A percentile compares a stretch with the other conserved stretches of the same genome.
These are phyloP conservation scores for Gibbula magus DNA, from an alignment of 2,888 invertebrate species.

Conservation along the genomic window DNA sequence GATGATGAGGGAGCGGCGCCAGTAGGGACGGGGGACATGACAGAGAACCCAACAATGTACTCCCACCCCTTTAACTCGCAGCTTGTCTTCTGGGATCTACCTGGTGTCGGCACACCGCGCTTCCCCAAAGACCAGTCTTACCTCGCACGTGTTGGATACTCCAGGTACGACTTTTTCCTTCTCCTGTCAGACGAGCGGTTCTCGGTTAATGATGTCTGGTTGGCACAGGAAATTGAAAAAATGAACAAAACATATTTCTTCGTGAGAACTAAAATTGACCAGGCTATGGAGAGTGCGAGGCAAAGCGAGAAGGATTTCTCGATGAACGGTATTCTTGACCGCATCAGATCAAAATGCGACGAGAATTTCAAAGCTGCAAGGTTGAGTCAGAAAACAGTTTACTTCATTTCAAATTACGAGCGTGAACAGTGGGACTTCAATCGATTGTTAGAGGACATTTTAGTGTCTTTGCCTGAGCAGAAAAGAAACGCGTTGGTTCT, in stretches of 20 bases:
- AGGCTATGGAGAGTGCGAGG: conserved; percentile 24
- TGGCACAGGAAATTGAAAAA: conserved; percentile 28
- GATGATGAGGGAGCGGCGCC: conserved; percentile 33
- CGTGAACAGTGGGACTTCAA: conserved; percentile 21
- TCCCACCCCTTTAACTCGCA: conserved; percentile 31
- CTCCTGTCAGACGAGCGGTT: conserved; percentile 37
- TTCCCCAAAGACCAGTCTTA: conserved; percentile 33
- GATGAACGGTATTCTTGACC: not conserved
- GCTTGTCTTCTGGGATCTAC: conserved; percentile 41
- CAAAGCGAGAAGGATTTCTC: conserved; percentile 20
- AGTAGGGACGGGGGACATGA: conserved; percentile 34
- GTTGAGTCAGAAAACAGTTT: not conserved
- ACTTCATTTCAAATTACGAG: not conserved
- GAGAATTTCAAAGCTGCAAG: conserved; percentile 15
- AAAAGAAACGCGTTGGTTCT: not conserved
- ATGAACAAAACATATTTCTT: conserved; percentile 27
- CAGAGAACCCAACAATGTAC: conserved; percentile 22
- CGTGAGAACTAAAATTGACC: conserved; percentile 33
- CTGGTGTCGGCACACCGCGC: conserved; percentile 40
- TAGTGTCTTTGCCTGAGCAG: not conserved
- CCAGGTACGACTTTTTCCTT: conserved; percentile 42
- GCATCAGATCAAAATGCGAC: conserved; percentile 10
- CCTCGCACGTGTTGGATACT: conserved; percentile 23
- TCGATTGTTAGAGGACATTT: not conserved
- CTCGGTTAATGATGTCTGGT: conserved; percentile 40